Evolutionary conservation across 2,113 vertebrate genomes (phyloP).

Genomic region (Podarcis raffonei): DNA sequence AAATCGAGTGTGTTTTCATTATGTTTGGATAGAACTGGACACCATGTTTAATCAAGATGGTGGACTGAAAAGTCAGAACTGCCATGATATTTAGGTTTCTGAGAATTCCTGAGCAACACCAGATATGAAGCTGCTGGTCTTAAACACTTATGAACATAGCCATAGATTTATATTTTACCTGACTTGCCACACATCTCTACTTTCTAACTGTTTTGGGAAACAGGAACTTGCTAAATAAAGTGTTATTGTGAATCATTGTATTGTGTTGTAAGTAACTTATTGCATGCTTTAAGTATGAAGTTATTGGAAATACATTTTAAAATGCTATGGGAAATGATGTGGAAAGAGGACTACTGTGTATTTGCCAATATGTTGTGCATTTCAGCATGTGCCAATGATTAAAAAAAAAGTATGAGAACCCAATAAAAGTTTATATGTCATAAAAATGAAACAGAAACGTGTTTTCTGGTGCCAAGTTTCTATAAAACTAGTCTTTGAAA

Average conservation of each 20-base stretch:
- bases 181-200: slow-evolving; percentile 7
- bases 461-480: slow-evolving; percentile 78
- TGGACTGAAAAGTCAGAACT: too few relatives aligned
- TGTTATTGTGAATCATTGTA: background rate
- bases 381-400: slow-evolving; percentile 74
- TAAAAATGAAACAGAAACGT: slow-evolving; percentile 76
- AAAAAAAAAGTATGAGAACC: slow-evolving; percentile 54
- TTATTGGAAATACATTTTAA: slow-evolving; percentile 49
- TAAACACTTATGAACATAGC: background rate
- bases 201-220: background rate
- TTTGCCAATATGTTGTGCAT: slow-evolving; percentile 68
- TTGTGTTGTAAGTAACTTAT: slow-evolving; percentile 2
- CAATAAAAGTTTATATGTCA: slow-evolving; percentile 73
- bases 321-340: slow-evolving; percentile 63
- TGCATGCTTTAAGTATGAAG: slow-evolving; percentile 55
- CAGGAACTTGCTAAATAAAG: background rate
- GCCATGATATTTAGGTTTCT: too few relatives aligned
- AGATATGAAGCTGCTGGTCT: too few relatives aligned
- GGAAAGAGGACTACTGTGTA: slow-evolving; percentile 72
- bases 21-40: too few relatives aligned
- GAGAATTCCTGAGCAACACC: too few relatives aligned
- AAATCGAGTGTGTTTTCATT: too few relatives aligned
- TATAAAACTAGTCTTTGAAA: slow-evolving; percentile 72
- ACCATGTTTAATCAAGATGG: too few relatives aligned
- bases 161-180: background rate